phyloP scores from a whole-genome alignment of 1,140 invertebrate species.

The Sminthurides bifidus region DNA sequence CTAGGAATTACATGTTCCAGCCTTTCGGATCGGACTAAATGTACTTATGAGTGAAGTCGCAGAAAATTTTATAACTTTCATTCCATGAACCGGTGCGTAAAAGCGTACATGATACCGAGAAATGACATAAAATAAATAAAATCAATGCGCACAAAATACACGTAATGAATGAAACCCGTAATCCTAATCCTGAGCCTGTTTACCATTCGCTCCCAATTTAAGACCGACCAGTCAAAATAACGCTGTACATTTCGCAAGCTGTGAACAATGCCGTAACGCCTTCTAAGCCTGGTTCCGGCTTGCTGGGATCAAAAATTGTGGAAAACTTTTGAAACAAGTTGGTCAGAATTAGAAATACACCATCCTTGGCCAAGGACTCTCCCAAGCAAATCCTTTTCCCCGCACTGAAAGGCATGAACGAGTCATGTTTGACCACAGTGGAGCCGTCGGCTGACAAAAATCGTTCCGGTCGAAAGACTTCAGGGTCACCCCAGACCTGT shows the following conservation, averaged over 20 bases:
- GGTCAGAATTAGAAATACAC: neutral
- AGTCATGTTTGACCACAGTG: constrained; percentile 35
- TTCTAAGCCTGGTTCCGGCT: neutral
- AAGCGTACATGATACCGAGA: no score
- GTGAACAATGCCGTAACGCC: no score
- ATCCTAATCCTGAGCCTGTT: no score
- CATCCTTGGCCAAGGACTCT: constrained; percentile 54
- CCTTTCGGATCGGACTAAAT: no score
- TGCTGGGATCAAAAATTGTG: neutral
- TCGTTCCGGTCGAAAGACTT: constrained; percentile 56
- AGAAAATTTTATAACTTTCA: no score
- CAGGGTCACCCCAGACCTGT: constrained; percentile 42
- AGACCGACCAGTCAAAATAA: neutral
- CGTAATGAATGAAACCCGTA: no score
- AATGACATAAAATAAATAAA: no score
- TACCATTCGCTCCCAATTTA: no score
- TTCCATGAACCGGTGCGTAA: no score
- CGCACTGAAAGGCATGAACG: constrained; percentile 76
- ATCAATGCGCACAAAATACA: no score
- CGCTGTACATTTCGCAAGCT: neutral
- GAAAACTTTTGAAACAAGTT: constrained; percentile 1
- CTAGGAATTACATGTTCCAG: no score
- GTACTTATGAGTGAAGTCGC: no score
- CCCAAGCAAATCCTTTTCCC: constrained; percentile 76
- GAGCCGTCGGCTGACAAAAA: constrained; percentile 34